These are phyloP conservation scores for Ichneumoninae sp. DNA, from an alignment of 2,888 invertebrate genomes.

Conservation along the genomic window DNA sequence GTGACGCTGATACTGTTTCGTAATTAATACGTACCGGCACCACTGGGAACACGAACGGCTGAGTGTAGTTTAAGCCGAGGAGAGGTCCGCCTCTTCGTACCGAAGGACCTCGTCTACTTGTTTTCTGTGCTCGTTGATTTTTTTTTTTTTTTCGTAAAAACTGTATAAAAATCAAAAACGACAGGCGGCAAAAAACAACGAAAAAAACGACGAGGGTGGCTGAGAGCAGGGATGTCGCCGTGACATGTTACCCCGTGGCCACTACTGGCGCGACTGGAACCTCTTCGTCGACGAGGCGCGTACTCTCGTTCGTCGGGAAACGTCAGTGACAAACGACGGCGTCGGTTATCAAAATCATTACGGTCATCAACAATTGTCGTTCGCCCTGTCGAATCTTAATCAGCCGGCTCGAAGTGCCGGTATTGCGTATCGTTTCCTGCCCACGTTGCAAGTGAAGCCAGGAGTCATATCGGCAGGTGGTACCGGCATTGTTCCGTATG, in stretches of 20 bases:
- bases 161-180: not conserved
- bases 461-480: constrained; percentile 64
- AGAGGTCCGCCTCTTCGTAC: constrained; percentile 1
- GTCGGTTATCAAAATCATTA: constrained; percentile 54
- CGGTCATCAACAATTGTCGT: constrained; percentile 57
- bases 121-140: not conserved
- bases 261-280: constrained; percentile 79
- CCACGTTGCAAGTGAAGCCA: constrained; percentile 75
- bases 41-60: not conserved
- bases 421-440: constrained; percentile 73
- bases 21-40: constrained; percentile 52
- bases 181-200: not conserved
- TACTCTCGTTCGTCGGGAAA: constrained; percentile 32
- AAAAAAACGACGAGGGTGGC: constrained; percentile 40
- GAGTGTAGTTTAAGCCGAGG: constrained; percentile 23
- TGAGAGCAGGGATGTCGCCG: constrained; percentile 77
- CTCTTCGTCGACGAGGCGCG: constrained; percentile 73
- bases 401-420: constrained; percentile 46
- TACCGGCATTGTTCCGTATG: constrained; percentile 76
- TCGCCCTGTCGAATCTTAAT: constrained; percentile 57
- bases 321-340: constrained; percentile 45
- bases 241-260: constrained; percentile 83
- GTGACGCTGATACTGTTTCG: constrained; percentile 51
- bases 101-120: not conserved
- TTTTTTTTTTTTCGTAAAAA: not conserved